A percentile compares a stretch with the other conserved stretches of the same genome.
Evolutionary conservation across 2,797 vertebrate species (phyloP).

Genomic region (Helostoma temminkii): DNA sequence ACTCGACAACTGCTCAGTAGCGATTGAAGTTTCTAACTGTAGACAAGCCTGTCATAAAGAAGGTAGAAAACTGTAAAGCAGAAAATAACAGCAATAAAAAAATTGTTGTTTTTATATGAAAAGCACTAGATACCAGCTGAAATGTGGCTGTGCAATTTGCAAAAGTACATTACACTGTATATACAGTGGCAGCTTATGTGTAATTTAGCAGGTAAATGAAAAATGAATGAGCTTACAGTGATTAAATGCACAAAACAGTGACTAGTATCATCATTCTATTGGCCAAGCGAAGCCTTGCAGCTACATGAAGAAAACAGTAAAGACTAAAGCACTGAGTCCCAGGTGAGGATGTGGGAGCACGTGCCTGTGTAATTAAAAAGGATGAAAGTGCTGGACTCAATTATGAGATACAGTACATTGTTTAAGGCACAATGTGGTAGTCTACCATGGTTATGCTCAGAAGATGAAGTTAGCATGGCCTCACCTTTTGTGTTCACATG

Average conservation of each 20-base stretch:
- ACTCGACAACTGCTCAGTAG: too few species aligned
- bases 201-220: conserved; percentile 20
- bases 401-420: conserved; percentile 69
- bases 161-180: background rate
- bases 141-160: background rate
- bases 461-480: conserved; percentile 63
- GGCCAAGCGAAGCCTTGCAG: conserved; percentile 47
- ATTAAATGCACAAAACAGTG: conserved; percentile 36
- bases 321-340: conserved; percentile 52
- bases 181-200: background rate
- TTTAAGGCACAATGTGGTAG: conserved; percentile 66
- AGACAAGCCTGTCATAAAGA: too few species aligned
- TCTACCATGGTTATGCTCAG: conserved; percentile 38
- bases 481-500: conserved; percentile 64
- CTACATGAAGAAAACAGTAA: conserved; percentile 57
- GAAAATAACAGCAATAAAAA: too few species aligned
- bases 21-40: too few species aligned
- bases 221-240: conserved; percentile 7
- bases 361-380: conserved; percentile 71
- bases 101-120: too few species aligned
- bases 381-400: conserved; percentile 64
- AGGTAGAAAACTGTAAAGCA: too few species aligned
- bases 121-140: too few species aligned
- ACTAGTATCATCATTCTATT: conserved; percentile 30
- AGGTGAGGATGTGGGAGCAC: conserved; percentile 65